Evolutionary conservation across 1,140 invertebrate species (phyloP).

Genomic region (Pogonomyrmex californicus): DNA sequence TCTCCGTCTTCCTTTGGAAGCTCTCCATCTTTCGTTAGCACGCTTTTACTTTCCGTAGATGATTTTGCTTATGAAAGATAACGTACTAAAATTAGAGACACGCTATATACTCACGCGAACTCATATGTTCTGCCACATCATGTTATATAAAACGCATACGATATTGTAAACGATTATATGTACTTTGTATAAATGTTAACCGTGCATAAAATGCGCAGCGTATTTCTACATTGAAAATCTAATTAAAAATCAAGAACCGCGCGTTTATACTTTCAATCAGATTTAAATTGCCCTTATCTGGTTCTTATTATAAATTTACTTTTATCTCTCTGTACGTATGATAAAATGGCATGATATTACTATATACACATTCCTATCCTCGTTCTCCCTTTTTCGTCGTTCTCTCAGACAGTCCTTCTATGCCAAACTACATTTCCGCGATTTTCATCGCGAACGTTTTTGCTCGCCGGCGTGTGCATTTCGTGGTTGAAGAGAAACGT

Average conservation of each 20-base stretch:
- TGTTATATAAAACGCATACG: neutral
- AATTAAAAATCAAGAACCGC: neutral
- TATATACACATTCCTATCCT: neutral
- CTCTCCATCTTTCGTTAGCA: neutral
- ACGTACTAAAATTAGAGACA: neutral
- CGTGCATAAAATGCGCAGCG: neutral
- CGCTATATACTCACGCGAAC: neutral
- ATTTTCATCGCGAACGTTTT: conserved; percentile 57
- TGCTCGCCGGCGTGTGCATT: conserved; percentile 42
- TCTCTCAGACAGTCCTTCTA: conserved; percentile 29
- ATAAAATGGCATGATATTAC: conserved; percentile 23
- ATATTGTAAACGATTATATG: neutral
- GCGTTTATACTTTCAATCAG: neutral
- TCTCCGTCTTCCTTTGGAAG: too few relatives aligned
- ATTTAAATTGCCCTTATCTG: neutral
- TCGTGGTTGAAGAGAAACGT: conserved; percentile 55
- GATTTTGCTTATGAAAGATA: conserved; percentile 1
- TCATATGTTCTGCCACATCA: neutral
- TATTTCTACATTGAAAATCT: neutral
- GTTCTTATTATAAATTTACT: neutral
- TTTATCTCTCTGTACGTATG: conserved; percentile 13
- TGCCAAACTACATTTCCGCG: conserved; percentile 54
- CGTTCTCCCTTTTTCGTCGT: neutral
- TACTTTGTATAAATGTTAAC: too few relatives aligned
- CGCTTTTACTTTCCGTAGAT: neutral